These are phyloP conservation scores for Alcis repandata DNA, from an alignment of 2,888 invertebrate species.

Conservation along the genomic window DNA sequence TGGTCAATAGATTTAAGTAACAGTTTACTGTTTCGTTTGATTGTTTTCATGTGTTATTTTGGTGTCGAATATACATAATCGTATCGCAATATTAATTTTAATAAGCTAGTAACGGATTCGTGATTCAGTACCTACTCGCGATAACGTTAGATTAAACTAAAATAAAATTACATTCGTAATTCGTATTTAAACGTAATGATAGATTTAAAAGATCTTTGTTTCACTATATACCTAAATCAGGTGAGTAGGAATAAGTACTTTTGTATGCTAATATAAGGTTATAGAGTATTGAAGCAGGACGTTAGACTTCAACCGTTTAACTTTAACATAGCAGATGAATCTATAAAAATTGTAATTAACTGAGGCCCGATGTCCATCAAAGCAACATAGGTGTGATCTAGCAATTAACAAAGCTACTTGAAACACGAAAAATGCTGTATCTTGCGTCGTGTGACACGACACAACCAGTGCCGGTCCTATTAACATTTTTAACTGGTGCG, in stretches of 20 bases:
- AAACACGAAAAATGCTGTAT: no score
- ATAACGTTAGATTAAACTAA: background rate
- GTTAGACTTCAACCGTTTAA: background rate
- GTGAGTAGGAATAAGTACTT: conserved; percentile 23
- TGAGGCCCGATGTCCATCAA: background rate
- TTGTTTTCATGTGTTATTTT: no score
- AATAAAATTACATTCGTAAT: background rate
- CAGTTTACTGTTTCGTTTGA: background rate
- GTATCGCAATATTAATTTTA: conserved; percentile 7
- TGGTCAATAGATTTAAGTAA: no score
- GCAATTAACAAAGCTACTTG: background rate
- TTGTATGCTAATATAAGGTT: conserved; percentile 26
- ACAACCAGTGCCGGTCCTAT: no score
- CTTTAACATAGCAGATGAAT: background rate
- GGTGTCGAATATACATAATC: background rate
- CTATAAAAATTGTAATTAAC: background rate
- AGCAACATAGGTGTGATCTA: background rate
- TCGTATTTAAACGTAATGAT: conserved; percentile 5
- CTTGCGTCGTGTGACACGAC: no score
- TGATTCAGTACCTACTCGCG: conserved; percentile 19
- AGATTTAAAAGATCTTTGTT: conserved; percentile 18
- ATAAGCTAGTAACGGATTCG: background rate
- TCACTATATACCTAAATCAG: conserved; percentile 26
- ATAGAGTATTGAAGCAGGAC: conserved; percentile 31
- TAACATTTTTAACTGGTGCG: no score